Conservation (phyloP, 2,888 invertebrate genomes). For the Frankliniella fusca region DNA sequence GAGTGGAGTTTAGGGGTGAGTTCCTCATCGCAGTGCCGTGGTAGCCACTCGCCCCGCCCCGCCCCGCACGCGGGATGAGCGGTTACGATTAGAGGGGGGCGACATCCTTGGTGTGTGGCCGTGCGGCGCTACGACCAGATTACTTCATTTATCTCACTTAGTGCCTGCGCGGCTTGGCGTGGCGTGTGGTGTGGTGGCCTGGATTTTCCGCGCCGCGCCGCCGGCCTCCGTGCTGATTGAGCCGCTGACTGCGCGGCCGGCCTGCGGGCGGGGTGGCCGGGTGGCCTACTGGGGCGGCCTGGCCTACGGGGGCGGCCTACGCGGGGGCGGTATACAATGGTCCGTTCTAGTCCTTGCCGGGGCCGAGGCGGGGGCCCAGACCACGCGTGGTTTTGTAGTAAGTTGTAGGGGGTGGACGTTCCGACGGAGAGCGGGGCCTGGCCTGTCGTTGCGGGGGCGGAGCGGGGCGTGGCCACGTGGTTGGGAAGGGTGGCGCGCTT, state of each 20-base stretch:
- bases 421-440: too few species aligned
- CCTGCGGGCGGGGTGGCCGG: neutral
- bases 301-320: neutral
- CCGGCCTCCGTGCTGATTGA: neutral
- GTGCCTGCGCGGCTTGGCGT: conserved; percentile 23
- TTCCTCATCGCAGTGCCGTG: too few species aligned
- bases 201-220: neutral
- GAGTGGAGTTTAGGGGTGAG: too few species aligned
- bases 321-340: neutral
- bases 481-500: too few species aligned
- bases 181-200: neutral
- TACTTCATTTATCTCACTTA: conserved; percentile 28
- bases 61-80: conserved; percentile 5
- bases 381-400: too few species aligned
- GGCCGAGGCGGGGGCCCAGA: too few species aligned
- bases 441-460: too few species aligned
- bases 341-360: too few species aligned
- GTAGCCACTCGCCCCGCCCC: neutral
- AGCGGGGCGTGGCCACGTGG: too few species aligned
- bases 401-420: too few species aligned
- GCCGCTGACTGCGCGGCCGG: neutral
- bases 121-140: neutral
- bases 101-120: conserved; percentile 27
- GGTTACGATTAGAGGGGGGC: neutral
- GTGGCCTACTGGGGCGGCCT: neutral